phyloP scores from a whole-genome alignment of 92 coral and sea anemone genomes.

The Porites lobata region DNA sequence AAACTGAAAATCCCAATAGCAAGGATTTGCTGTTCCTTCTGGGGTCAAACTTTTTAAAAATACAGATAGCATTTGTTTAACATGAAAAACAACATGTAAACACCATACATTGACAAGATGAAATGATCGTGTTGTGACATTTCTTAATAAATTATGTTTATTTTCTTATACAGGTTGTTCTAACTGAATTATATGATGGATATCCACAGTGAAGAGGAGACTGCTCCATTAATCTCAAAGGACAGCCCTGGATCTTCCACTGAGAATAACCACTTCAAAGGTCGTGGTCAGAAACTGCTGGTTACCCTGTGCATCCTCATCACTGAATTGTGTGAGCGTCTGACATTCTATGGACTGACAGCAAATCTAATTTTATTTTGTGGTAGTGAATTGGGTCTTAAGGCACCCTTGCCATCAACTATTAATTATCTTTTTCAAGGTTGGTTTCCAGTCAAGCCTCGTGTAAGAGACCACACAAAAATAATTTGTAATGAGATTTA shows the following conservation, averaged over 20 bases:
- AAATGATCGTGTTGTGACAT: too few relatives aligned
- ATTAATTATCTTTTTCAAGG: constrained; percentile 85
- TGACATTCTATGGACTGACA: constrained; percentile 89
- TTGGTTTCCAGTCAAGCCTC: constrained; percentile 6
- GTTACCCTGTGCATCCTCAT: constrained; percentile 87
- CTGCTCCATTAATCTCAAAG: constrained; percentile 17
- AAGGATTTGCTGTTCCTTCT: too few relatives aligned
- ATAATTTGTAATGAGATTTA: too few relatives aligned
- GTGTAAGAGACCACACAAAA: too few relatives aligned
- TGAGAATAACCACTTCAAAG: not conserved
- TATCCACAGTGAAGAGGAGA: not conserved
- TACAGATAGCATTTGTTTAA: too few relatives aligned
- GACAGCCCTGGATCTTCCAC: not conserved
- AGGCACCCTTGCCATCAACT: constrained; percentile 75
- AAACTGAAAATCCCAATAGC: too few relatives aligned
- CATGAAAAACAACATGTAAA: too few relatives aligned
- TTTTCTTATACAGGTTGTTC: too few relatives aligned
- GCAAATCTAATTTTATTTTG: constrained; percentile 87
- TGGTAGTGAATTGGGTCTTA: constrained; percentile 54
- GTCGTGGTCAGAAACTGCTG: constrained; percentile 18
- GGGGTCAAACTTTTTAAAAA: too few relatives aligned
- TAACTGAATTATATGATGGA: too few relatives aligned
- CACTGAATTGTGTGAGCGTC: constrained; percentile 91
- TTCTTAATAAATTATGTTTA: too few relatives aligned
- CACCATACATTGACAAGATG: too few relatives aligned